Evolutionary conservation across 2,797 vertebrate genomes (phyloP).

Genomic region (Kryptolebias ocellatus): DNA sequence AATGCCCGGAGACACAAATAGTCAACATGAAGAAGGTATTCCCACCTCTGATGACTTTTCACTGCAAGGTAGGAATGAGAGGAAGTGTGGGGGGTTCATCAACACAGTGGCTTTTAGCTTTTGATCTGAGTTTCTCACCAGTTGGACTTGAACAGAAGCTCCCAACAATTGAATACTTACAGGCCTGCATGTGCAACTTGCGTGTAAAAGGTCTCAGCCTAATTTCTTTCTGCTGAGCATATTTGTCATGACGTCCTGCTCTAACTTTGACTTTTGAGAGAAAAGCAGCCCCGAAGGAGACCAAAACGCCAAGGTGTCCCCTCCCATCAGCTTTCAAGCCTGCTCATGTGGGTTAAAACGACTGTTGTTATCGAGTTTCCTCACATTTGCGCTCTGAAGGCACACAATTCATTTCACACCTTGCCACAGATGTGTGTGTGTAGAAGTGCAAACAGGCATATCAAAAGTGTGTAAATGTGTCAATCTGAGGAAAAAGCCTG

Average conservation of each 20-base stretch:
- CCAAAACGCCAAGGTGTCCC: constrained; percentile 14
- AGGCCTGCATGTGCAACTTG: background rate
- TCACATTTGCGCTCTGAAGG: background rate
- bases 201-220: background rate
- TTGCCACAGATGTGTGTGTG: constrained; percentile 24
- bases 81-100: constrained; percentile 41
- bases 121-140: constrained; percentile 54
- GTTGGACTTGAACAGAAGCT: constrained; percentile 32
- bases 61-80: constrained; percentile 33
- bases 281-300: constrained; percentile 18
- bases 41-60: constrained; percentile 39
- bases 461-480: constrained; percentile 21
- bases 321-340: constrained; percentile 21
- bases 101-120: constrained; percentile 42
- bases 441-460: constrained; percentile 23
- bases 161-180: constrained; percentile 13
- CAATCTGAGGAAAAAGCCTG: constrained; percentile 1
- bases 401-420: constrained; percentile 30
- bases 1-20: constrained; percentile 53
- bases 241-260: constrained; percentile 32
- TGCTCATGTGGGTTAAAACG: constrained; percentile 42
- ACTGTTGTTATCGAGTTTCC: constrained; percentile 17
- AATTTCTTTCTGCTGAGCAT: constrained; percentile 14
- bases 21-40: constrained; percentile 28
- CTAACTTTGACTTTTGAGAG: constrained; percentile 31